Base-by-base conservation (phyloP, 2,797 vertebrate species). In the Sebastes diploproa region DNA sequence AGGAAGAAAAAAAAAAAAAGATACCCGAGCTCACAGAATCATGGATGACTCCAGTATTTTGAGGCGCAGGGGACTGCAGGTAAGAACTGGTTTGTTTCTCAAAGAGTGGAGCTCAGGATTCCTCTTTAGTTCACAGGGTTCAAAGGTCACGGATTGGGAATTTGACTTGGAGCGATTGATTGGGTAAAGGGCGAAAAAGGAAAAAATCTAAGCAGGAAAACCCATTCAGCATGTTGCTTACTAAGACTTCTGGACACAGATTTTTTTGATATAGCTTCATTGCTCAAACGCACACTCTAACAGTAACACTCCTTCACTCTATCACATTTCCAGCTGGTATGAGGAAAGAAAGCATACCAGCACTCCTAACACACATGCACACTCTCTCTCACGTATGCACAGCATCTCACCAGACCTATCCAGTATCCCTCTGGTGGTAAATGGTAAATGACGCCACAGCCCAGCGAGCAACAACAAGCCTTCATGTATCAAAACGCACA, bases 31-130 rank as follows among this genome's bases (percentile, higher is more conserved):
- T 12, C n/a, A 7, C 34, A 1, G 38, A 8, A 65, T 70, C 85
- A 94, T 94, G 93, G 93, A 94, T 12, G 93, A 94, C 90, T 94
- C 93, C 0, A 94, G 93, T 63, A 94, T 94, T 72, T 18, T 94
- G 81, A 77, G 93, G 79, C 91, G 93, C 64, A 72, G 93, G 25
- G 93, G 93, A 60, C 92, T 94, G 1, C 92, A 94, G 92, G 93
- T 94, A 89, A 85, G 90, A 77, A 23, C 7, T 20, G 2, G 23
- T 32, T 32, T 60, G 11, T 66, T 42, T 4, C 23, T 62, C 34
- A 42, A 50, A 20, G 25, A 29, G 16, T 64, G 1, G 27, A 64
- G 30, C 9, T 42, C 6, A 29, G 30, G 52, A 61, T 73, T 77
- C 55, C 13, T 66, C 20, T 59, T 13, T n/a, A 1, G 56, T 36